Percentiles rank a stretch among this genome's conserved stretches.
These are phyloP conservation scores for Paramormyrops hopkinsi DNA, from an alignment of 2,797 vertebrate genomes.

Conservation along the genomic window DNA sequence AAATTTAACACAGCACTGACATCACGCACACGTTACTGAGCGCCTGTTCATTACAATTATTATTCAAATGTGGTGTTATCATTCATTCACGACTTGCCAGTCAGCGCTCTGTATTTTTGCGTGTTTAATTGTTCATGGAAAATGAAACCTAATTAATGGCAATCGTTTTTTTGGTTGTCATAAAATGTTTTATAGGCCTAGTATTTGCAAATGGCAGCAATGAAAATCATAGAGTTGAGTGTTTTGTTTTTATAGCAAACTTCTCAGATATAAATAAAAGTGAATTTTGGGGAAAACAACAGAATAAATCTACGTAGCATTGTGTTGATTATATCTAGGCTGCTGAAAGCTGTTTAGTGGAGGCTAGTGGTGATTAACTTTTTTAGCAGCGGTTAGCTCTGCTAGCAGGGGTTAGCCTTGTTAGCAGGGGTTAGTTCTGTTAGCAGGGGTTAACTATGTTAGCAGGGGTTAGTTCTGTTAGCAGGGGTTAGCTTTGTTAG, in stretches of 20 bases:
- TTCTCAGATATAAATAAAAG: background rate
- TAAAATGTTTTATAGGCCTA: background rate
- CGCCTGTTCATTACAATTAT: background rate
- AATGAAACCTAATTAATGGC: slow-evolving; percentile 6
- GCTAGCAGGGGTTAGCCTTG: background rate
- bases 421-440: background rate
- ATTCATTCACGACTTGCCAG: background rate
- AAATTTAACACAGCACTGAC: background rate
- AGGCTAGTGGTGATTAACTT: background rate
- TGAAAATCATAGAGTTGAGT: background rate
- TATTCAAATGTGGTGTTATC: background rate
- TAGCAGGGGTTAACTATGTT: background rate
- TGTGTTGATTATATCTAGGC: background rate
- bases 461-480: background rate
- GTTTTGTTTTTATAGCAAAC: background rate
- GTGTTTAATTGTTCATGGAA: background rate
- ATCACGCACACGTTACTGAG: background rate
- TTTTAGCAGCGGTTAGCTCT: background rate
- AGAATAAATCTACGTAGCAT: background rate
- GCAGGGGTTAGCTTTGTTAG: background rate
- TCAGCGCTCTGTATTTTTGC: background rate
- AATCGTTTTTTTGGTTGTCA: background rate
- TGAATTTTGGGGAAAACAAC: background rate
- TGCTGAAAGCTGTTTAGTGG: background rate
- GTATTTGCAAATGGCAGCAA: slow-evolving; percentile 6